phyloP scores from a whole-genome alignment of 2,797 vertebrate genomes.

The Pteropus rufus region DNA sequence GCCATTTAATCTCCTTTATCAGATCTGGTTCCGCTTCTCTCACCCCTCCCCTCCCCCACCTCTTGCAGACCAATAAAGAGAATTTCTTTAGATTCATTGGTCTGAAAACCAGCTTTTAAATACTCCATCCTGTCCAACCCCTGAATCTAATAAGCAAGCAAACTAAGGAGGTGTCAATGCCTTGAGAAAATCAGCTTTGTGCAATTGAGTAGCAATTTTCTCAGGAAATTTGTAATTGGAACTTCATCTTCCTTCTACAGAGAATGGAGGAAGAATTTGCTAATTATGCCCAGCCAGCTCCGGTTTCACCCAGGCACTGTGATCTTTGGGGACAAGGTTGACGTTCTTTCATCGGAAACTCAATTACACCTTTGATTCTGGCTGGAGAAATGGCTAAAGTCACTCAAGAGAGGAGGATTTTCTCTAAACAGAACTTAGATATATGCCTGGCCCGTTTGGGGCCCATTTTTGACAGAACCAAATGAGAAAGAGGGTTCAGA shows the following conservation, averaged over 20 bases:
- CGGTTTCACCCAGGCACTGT: neutral
- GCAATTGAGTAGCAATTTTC: constrained; percentile 1
- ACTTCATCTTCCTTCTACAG: neutral
- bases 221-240: constrained; percentile 46
- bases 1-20: constrained; percentile 83
- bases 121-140: neutral
- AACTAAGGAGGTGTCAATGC: neutral
- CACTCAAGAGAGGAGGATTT: neutral
- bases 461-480: neutral
- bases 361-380: neutral
- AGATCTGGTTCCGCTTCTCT: constrained; percentile 70
- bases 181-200: constrained; percentile 19
- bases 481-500: neutral
- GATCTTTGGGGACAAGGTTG: neutral
- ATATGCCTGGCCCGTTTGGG: neutral
- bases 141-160: constrained; percentile 11
- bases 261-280: neutral
- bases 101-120: constrained; percentile 62
- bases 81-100: constrained; percentile 63
- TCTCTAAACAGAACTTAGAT: neutral
- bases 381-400: neutral
- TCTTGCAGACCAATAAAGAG: constrained; percentile 74
- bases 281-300: neutral
- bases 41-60: neutral
- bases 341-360: neutral